Evolutionary conservation across 2,113 vertebrate species (phyloP).

Genomic region (Charina bottae): DNA sequence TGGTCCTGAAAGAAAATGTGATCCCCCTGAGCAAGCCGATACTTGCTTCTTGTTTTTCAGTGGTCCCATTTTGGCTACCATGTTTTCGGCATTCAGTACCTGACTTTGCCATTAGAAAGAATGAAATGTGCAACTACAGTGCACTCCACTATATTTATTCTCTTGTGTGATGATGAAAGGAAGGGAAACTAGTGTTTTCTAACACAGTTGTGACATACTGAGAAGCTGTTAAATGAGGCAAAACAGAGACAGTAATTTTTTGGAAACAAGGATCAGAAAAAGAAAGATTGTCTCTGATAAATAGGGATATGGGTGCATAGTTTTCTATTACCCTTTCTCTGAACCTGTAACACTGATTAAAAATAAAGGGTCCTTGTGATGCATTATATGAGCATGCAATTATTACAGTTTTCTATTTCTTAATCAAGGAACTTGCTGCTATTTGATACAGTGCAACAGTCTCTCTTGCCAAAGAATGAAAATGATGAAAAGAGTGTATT

Average conservation of each 20-base stretch:
- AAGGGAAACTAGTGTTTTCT: background rate
- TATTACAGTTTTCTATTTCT: slow-evolving; percentile 1
- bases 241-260: background rate
- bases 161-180: background rate
- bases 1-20: background rate
- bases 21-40: background rate
- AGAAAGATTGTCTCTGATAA: background rate
- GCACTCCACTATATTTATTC: background rate
- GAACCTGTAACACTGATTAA: background rate
- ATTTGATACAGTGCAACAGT: background rate
- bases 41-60: background rate
- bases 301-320: background rate
- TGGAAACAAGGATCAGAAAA: background rate
- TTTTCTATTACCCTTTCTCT: background rate
- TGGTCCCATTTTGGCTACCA: background rate
- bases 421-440: background rate
- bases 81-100: background rate
- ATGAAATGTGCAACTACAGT: background rate
- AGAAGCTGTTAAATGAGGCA: background rate
- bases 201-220: background rate
- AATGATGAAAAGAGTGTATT: background rate
- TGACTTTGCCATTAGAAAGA: background rate
- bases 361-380: background rate
- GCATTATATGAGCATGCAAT: background rate
- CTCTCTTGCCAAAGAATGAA: background rate